phyloP scores from a whole-genome alignment of 2,113 vertebrate species.

The Corythaixoides concolor region DNA sequence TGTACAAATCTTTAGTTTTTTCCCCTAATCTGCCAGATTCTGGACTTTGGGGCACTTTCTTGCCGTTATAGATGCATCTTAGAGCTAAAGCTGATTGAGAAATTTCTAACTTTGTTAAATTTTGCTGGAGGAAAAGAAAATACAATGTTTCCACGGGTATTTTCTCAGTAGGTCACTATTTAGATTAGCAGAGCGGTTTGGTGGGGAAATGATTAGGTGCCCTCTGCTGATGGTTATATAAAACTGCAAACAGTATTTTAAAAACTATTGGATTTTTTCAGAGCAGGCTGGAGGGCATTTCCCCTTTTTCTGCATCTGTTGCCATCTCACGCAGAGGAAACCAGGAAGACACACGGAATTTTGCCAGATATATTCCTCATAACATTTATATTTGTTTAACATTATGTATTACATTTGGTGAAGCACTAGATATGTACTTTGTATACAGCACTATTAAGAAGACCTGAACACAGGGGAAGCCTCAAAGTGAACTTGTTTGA shows the following conservation, averaged over 20 bases:
- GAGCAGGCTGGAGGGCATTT: background rate
- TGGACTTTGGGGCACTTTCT: background rate
- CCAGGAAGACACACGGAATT: background rate
- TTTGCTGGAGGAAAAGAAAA: background rate
- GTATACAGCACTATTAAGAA: background rate
- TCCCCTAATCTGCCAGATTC: background rate
- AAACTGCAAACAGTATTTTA: background rate
- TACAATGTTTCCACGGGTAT: background rate
- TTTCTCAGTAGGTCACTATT: background rate
- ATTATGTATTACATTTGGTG: background rate
- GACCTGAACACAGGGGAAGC: background rate
- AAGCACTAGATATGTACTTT: background rate
- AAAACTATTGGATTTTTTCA: background rate
- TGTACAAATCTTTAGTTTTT: background rate
- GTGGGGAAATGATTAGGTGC: background rate
- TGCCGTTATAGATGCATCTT: background rate
- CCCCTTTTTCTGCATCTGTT: background rate
- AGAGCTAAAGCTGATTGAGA: background rate
- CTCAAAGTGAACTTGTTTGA: background rate
- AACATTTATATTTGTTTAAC: background rate
- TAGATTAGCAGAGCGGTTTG: background rate
- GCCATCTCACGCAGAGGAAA: background rate
- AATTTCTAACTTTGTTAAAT: background rate
- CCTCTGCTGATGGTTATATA: background rate
- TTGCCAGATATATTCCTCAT: background rate